Evolutionary conservation across 2,888 invertebrate genomes (phyloP).

Genomic region (Scaptomyza caliginosa): DNA sequence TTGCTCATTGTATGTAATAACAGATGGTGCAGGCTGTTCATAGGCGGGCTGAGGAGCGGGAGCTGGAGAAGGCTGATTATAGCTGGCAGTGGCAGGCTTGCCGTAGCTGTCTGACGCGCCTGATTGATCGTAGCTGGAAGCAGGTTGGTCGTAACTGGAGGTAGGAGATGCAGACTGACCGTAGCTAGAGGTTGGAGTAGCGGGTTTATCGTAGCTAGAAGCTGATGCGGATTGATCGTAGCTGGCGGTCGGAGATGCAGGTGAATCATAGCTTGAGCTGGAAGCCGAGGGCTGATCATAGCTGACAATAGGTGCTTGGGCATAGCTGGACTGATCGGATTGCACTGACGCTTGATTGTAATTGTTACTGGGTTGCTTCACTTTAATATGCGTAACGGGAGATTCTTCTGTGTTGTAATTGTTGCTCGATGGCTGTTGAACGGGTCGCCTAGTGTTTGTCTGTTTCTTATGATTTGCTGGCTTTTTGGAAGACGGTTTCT

Average conservation of each 20-base stretch:
- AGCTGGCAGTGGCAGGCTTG: slow-evolving; percentile 6
- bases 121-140: slow-evolving; percentile 5
- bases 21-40: slow-evolving; percentile 45
- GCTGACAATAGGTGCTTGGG: slow-evolving; percentile 17
- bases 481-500: slow-evolving; percentile 75
- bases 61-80: slow-evolving; percentile 10
- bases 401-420: slow-evolving; percentile 44
- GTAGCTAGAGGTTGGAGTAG: slow-evolving; percentile 23
- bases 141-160: slow-evolving; percentile 2
- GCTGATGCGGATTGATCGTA: slow-evolving; percentile 52
- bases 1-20: slow-evolving; percentile 50
- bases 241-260: slow-evolving; percentile 31
- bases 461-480: slow-evolving; percentile 49
- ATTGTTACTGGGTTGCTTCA: slow-evolving; percentile 53
- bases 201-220: slow-evolving; percentile 32
- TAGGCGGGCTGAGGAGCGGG: slow-evolving; percentile 10
- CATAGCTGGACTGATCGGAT: slow-evolving; percentile 1
- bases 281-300: slow-evolving; percentile 42
- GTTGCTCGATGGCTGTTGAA: slow-evolving; percentile 22
- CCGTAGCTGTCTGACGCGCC: neutral
- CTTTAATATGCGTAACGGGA: slow-evolving; percentile 55
- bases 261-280: slow-evolving; percentile 30
- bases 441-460: slow-evolving; percentile 46
- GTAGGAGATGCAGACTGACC: slow-evolving; percentile 30
- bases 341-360: slow-evolving; percentile 46